These are phyloP conservation scores for Hemistola chrysoprasaria DNA, from an alignment of 2,888 invertebrate genomes.

Conservation along the genomic window DNA sequence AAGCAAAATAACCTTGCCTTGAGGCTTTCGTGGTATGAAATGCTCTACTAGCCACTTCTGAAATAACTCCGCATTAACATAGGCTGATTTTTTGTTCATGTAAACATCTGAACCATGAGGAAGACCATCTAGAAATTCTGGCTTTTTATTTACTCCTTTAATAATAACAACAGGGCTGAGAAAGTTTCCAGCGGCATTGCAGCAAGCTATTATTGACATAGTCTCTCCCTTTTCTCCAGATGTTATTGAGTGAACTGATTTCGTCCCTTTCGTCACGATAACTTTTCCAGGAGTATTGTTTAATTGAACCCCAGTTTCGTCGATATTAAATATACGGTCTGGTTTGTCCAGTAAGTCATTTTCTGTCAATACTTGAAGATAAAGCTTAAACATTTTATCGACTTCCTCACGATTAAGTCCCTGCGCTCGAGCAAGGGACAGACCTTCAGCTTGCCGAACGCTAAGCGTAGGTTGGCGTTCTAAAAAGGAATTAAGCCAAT, in stretches of 20 bases:
- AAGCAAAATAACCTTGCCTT: conserved; percentile 22
- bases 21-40: conserved; percentile 21
- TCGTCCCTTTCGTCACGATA: conserved; percentile 25
- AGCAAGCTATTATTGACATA: conserved; percentile 41
- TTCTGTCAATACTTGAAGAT: conserved; percentile 14
- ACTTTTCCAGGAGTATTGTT: conserved; percentile 26
- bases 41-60: conserved; percentile 20
- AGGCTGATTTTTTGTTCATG: conserved; percentile 26
- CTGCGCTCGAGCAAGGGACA: conserved; percentile 14
- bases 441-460: conserved; percentile 19
- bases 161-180: conserved; percentile 23
- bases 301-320: conserved; percentile 27
- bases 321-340: conserved; percentile 25
- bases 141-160: conserved; percentile 17
- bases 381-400: conserved; percentile 16
- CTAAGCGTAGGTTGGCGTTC: conserved; percentile 26
- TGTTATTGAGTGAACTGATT: conserved; percentile 38
- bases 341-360: conserved; percentile 20
- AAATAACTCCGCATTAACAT: conserved; percentile 23
- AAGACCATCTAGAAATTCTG: conserved; percentile 26
- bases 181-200: conserved; percentile 42
- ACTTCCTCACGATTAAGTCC: conserved; percentile 18
- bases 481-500: conserved; percentile 29
- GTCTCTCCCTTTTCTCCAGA: conserved; percentile 47
- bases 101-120: conserved; percentile 21